These are phyloP conservation scores for Drosophila mimica DNA, from an alignment of 2,888 invertebrate species.

Conservation along the genomic window DNA sequence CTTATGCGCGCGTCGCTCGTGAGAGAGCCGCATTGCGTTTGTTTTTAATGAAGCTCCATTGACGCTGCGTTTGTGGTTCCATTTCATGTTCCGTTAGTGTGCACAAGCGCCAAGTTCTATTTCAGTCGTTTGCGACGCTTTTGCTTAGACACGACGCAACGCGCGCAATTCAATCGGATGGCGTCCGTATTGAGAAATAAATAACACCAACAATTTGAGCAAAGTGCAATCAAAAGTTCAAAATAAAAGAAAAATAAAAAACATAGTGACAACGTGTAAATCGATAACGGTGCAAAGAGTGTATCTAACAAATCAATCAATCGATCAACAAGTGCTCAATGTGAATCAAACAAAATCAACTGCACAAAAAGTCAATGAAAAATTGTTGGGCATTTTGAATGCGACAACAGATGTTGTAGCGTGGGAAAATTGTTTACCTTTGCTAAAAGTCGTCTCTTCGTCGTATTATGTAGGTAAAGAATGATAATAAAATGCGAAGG, in stretches of 20 bases:
- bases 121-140: constrained; percentile 73
- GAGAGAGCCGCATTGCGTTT: constrained; percentile 42
- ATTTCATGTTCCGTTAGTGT: constrained; percentile 49
- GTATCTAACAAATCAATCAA: constrained; percentile 25
- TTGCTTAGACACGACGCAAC: constrained; percentile 46
- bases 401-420: constrained; percentile 57
- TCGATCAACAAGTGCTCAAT: constrained; percentile 40
- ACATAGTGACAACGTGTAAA: constrained; percentile 6
- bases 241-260: constrained; percentile 6
- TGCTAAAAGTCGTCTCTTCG: constrained; percentile 10
- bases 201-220: constrained; percentile 43
- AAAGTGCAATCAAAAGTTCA: constrained; percentile 52
- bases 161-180: constrained; percentile 36
- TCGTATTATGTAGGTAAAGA: constrained; percentile 19
- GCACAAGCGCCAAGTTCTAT: constrained; percentile 50
- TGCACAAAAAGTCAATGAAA: constrained; percentile 64
- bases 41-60: constrained; percentile 42
- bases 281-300: constrained; percentile 34
- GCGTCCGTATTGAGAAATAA: constrained; percentile 20
- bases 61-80: constrained; percentile 53
- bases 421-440: constrained; percentile 72
- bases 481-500: constrained; percentile 28
- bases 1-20: constrained; percentile 32
- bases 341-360: constrained; percentile 27
- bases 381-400: constrained; percentile 37